phyloP scores from a whole-genome alignment of 2,888 invertebrate species.

The Callimorpha dominula region DNA sequence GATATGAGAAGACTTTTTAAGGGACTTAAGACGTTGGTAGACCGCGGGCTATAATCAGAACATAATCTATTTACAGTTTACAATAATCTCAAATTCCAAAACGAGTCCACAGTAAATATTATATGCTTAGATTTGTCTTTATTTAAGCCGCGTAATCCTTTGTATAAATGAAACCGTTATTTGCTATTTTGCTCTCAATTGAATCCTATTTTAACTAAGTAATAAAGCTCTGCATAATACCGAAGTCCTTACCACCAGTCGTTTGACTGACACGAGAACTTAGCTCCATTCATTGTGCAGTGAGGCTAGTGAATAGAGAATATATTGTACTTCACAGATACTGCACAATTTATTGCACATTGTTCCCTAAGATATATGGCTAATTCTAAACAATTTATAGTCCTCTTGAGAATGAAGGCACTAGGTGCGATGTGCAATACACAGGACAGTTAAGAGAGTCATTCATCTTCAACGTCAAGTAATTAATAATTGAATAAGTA shows the following conservation, averaged over 20 bases:
- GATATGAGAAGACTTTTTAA: background rate
- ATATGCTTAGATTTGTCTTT: background rate
- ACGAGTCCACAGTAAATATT: background rate
- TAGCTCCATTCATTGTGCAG: constrained; percentile 34
- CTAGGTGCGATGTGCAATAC: constrained; percentile 9
- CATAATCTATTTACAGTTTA: background rate
- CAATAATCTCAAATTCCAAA: background rate
- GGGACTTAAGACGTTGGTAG: background rate
- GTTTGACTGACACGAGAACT: constrained; percentile 20
- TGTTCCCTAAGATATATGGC: constrained; percentile 51
- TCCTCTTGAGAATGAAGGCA: constrained; percentile 29
- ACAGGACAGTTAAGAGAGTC: background rate
- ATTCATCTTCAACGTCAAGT: constrained; percentile 5
- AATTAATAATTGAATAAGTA: background rate
- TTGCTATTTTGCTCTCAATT: background rate
- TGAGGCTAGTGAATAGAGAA: constrained; percentile 34
- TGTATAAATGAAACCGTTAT: background rate
- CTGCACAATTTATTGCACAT: constrained; percentile 58
- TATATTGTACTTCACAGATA: constrained; percentile 43
- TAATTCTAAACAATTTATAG: constrained; percentile 46
- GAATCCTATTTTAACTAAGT: background rate
- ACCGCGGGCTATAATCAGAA: background rate
- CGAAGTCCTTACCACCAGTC: background rate
- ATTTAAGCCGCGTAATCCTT: background rate
- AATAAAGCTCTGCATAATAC: constrained; percentile 5